Base-by-base conservation (phyloP, 2,797 vertebrate genomes). In the Danio aesculapii region DNA sequence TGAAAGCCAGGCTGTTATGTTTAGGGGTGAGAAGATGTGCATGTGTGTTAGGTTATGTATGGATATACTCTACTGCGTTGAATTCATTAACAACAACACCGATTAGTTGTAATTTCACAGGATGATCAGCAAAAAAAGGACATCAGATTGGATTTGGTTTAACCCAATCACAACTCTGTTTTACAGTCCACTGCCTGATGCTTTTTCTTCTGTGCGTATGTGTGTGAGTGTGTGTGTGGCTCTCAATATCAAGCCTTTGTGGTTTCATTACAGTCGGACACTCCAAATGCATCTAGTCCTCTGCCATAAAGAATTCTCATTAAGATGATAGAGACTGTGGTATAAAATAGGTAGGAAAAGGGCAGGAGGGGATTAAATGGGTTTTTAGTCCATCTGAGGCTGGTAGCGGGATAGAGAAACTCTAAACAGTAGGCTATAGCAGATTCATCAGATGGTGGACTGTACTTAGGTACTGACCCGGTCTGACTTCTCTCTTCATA, bases 61-160 rank as follows among this genome's bases (percentile, higher is more conserved):
- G 68, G 68, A 63, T 64, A 21, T 62, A 43, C 47, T n/a, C 49
- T n/a, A 17, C 39, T 17, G 68, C 30, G 46, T 69, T 13, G 44
- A 59, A 63, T 64, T 58, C 41, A 63, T 70, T 81, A 82, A 72
- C 17, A 61, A 74, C 77, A 86, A 69, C 61, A 74, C 69, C 53
- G 78, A 80, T 82, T 73, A 69, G 44, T 71, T 84, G 49, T 77
- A 69, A 81, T 81, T 81, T 74, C 49, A 75, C 50, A 61, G 68
- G 62, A 63, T 50, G 73, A 8, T 76, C 39, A 46, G 58, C 52
- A 30, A 57, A 73, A 57, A 73, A 75, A 68, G 59, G 21, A 21
- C 70, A 79, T 86, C 83, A 80, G 63, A 77, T 58, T 80, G 82
- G 43, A 76, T 80, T 80, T 77, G 41, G 58, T 16, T 62, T 50